phyloP scores from a whole-genome alignment of 2,113 vertebrate genomes.

The Bos taurus region DNA sequence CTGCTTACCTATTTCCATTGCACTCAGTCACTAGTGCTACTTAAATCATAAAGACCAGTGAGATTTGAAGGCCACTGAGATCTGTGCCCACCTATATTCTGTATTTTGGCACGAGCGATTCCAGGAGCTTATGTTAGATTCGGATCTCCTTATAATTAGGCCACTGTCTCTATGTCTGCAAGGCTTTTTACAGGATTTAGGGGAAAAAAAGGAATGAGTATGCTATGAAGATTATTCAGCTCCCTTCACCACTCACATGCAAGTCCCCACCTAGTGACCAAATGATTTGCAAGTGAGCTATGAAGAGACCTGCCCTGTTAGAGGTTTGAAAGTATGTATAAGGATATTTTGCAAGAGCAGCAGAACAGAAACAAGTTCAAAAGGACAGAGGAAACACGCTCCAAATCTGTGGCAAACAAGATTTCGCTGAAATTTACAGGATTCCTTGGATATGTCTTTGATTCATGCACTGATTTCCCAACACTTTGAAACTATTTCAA shows the following conservation, averaged over 20 bases:
- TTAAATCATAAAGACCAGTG: not conserved
- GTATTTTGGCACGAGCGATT: not conserved
- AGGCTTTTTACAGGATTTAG: conserved; percentile 51
- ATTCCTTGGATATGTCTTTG: conserved; percentile 70
- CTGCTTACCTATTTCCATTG: not conserved
- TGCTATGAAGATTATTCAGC: not conserved
- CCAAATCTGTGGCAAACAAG: conserved; percentile 68
- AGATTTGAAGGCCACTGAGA: not conserved
- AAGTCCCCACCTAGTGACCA: not conserved
- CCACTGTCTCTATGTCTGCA: conserved; percentile 59
- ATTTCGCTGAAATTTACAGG: conserved; percentile 67
- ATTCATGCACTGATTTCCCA: conserved; percentile 65
- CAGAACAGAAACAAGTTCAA: conserved; percentile 80
- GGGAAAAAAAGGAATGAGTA: not conserved
- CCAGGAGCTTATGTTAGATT: not conserved
- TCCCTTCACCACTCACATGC: not conserved
- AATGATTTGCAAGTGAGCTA: conserved; percentile 68
- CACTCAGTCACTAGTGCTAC: not conserved
- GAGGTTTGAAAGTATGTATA: conserved; percentile 49
- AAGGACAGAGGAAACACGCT: conserved; percentile 63
- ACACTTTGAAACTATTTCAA: conserved; percentile 72
- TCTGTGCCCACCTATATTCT: conserved; percentile 33
- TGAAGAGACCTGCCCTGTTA: conserved; percentile 72
- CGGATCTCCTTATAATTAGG: conserved; percentile 43
- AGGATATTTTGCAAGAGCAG: conserved; percentile 75